Conservation (phyloP, 1,140 invertebrate species). For the Scylla paramamosain region DNA sequence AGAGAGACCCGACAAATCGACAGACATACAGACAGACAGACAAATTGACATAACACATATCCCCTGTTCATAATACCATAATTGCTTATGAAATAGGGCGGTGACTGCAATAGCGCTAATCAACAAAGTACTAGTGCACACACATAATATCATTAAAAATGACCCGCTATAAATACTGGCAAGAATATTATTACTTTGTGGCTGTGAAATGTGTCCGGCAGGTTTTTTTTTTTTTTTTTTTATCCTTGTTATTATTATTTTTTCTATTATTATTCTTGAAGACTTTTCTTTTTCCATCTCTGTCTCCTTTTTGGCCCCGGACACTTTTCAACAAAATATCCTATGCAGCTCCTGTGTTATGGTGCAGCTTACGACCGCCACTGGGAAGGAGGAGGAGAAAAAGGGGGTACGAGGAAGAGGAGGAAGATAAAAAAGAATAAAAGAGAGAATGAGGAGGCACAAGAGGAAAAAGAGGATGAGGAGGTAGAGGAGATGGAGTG, state of each 20-base stretch:
- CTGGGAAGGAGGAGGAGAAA: too few species aligned
- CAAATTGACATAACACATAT: background rate
- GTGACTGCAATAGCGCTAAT: background rate
- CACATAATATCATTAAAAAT: background rate
- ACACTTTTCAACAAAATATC: background rate
- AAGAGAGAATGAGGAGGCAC: background rate
- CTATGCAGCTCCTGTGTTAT: background rate
- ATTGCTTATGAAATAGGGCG: background rate
- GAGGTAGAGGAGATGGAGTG: too few species aligned
- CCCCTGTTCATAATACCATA: conserved; percentile 8
- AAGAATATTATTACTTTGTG: too few species aligned
- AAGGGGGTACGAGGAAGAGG: background rate
- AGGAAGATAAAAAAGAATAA: background rate
- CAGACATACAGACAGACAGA: background rate
- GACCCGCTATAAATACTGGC: background rate
- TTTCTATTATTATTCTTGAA: background rate
- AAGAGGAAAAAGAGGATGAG: background rate
- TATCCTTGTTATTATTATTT: background rate
- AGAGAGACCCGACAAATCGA: background rate
- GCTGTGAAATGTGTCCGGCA: too few species aligned
- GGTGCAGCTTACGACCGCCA: background rate
- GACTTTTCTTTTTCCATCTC: background rate
- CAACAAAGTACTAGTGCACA: background rate
- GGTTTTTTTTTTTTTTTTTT: background rate
- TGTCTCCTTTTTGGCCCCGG: background rate